Percentiles rank a stretch among this genome's conserved stretches.
Evolutionary conservation across 2,888 invertebrate genomes (phyloP).

Genomic region (Clusia tigrina): DNA sequence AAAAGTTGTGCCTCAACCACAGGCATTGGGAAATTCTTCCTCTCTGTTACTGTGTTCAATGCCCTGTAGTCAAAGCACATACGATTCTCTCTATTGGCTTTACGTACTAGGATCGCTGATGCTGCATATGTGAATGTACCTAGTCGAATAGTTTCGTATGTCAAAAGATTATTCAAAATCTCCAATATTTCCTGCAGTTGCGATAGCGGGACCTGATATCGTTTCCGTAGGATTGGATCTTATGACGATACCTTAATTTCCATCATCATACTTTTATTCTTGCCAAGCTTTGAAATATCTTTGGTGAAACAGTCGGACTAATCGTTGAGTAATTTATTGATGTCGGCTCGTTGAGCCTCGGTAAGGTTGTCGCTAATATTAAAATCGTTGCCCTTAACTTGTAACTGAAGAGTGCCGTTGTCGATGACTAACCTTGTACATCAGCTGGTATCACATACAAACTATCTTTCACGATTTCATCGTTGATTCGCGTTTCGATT

Average conservation of each 20-base stretch:
- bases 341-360: neutral
- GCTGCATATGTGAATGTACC: constrained; percentile 30
- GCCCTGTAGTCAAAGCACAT: constrained; percentile 31
- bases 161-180: constrained; percentile 21
- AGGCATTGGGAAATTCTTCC: constrained; percentile 27
- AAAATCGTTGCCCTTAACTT: neutral
- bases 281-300: constrained; percentile 25
- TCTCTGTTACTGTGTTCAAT: constrained; percentile 24
- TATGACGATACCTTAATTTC: constrained; percentile 25
- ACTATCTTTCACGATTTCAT: neutral
- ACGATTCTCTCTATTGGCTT: constrained; percentile 27
- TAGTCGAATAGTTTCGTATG: constrained; percentile 24
- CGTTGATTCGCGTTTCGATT: constrained; percentile 16
- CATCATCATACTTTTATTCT: constrained; percentile 30
- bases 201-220: constrained; percentile 31
- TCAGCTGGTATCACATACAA: constrained; percentile 23
- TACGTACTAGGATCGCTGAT: constrained; percentile 28
- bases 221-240: constrained; percentile 30
- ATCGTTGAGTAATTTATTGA: neutral
- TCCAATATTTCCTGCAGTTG: constrained; percentile 19
- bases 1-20: constrained; percentile 26
- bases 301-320: constrained; percentile 24
- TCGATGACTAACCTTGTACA: constrained; percentile 25
- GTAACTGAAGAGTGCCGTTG: neutral
- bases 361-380: neutral